phyloP scores from a whole-genome alignment of 2,888 invertebrate species.

The Drosophila flavopinicola region DNA sequence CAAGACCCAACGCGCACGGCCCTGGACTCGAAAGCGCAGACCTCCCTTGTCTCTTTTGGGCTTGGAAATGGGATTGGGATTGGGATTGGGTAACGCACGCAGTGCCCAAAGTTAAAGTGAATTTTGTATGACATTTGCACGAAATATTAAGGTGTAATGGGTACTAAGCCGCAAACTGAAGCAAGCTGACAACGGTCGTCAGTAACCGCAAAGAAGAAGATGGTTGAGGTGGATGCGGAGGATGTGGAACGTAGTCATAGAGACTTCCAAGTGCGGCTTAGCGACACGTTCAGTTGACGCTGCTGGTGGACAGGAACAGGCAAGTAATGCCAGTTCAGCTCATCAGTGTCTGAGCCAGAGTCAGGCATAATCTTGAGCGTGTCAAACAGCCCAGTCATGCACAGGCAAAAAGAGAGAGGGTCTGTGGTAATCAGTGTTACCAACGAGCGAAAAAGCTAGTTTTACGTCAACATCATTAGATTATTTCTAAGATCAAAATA shows the following conservation, averaged over 20 bases:
- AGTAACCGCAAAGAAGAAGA: constrained; percentile 34
- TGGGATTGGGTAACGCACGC: constrained; percentile 67
- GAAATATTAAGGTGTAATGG: constrained; percentile 75
- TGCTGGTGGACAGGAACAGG: constrained; percentile 16
- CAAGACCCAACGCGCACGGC: constrained; percentile 16
- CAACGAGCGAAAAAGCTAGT: neutral
- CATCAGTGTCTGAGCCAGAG: constrained; percentile 21
- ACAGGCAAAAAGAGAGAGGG: neutral
- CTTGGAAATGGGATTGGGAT: constrained; percentile 19
- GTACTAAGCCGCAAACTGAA: constrained; percentile 61
- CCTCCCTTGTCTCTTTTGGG: constrained; percentile 1
- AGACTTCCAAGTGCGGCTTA: constrained; percentile 70
- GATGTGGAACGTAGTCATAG: neutral
- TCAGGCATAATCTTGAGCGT: constrained; percentile 62
- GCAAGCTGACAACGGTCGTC: constrained; percentile 62
- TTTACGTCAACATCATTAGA: too few species aligned
- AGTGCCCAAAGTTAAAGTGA: constrained; percentile 61
- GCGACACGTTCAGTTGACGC: constrained; percentile 49
- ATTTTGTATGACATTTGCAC: constrained; percentile 75
- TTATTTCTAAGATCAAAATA: too few species aligned
- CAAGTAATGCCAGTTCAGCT: constrained; percentile 39
- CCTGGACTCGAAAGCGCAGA: neutral
- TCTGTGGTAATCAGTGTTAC: too few species aligned
- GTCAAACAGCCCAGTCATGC: constrained; percentile 66
- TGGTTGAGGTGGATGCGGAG: too few species aligned